Base-by-base conservation (phyloP, 1,140 invertebrate genomes). In the Calycopis cecrops region DNA sequence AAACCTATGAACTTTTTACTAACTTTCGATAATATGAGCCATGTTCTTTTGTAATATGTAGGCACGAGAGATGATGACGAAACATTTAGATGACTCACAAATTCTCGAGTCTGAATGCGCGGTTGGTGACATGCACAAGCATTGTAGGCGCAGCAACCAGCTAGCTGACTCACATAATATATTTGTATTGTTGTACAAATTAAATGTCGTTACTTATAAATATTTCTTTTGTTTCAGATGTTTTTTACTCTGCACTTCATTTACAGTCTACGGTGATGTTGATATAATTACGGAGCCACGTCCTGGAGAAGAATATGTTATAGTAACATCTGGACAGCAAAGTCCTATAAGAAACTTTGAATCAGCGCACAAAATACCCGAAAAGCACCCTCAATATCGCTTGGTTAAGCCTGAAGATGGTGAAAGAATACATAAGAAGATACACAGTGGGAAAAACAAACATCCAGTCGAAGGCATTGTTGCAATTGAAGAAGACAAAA, bases 281-380 rank as follows among this genome's bases (percentile, higher is more conserved):
- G 87, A 89, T 56, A 76, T 90, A 12, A 89, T 90, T 58, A 89
- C 88, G 33, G 85, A 89, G 66, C 89, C 89, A 2, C 71, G 87
- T 34, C 87, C 87, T 11, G 89, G 89, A 9, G 85, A 90, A 63
- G 89, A 89, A 67, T 90, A 88, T 69, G 89, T 90, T 4, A 62
- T 88, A 52, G 83, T 90, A 28, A 88, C 87, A 48, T 85, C 85
- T 11, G 87, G 82, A 9, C 80, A 85, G 53, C 83, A 88, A 59
- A 82, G 73, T 28, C 75, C 81, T 3, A 47, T 87, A 47, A 82
- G 73, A 63, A 80, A 79, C 55, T 88, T 87, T 55, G 85, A 88
- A 67, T 84, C 80, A 7, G 78, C 86, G 12, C 86, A 88, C 49
- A 88, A 88, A 69, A 87, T 88, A 55, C 86, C 86, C 1, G 85